Conservation (phyloP, 2,888 invertebrate genomes). For the Drosophila limbata region DNA sequence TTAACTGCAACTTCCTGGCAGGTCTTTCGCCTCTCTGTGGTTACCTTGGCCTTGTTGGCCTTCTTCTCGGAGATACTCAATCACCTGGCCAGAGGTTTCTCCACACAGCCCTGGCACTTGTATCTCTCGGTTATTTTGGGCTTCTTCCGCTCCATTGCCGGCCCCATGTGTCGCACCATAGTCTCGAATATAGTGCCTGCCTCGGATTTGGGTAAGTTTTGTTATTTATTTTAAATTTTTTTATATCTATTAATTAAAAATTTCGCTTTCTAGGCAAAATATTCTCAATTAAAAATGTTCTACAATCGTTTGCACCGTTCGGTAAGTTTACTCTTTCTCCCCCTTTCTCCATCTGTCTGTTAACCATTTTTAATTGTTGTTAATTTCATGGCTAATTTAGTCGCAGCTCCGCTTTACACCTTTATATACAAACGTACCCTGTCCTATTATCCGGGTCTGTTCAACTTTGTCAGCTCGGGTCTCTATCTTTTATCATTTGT, state of each 20-base stretch:
- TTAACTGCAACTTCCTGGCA: slow-evolving; percentile 18
- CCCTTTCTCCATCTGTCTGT: neutral
- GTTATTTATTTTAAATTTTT: too few species aligned
- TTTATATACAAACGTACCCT: slow-evolving; percentile 88
- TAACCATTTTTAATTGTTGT: slow-evolving; percentile 29
- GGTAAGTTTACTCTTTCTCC: slow-evolving; percentile 44
- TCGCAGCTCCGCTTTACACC: slow-evolving; percentile 88
- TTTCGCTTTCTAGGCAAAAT: slow-evolving; percentile 86
- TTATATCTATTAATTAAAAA: too few species aligned
- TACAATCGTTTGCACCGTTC: slow-evolving; percentile 89
- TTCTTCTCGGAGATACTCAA: slow-evolving; percentile 77
- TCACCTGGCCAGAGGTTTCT: slow-evolving; percentile 77
- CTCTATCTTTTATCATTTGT: slow-evolving; percentile 84
- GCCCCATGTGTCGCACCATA: slow-evolving; percentile 84
- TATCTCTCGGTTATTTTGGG: slow-evolving; percentile 78
- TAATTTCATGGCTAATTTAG: slow-evolving; percentile 29
- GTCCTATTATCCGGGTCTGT: slow-evolving; percentile 87
- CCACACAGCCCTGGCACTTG: slow-evolving; percentile 82
- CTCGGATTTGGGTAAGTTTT: slow-evolving; percentile 83
- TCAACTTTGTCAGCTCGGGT: slow-evolving; percentile 87
- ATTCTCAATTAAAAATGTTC: slow-evolving; percentile 89
- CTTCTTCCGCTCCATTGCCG: slow-evolving; percentile 77
- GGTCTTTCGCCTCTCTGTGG: slow-evolving; percentile 82
- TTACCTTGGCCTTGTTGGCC: slow-evolving; percentile 79
- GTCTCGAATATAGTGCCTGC: slow-evolving; percentile 83